Evolutionary conservation across 2,113 vertebrate genomes (phyloP), one percentile per base, ranked within the genome.

Genomic region (Addax nasomaculatus): DNA sequence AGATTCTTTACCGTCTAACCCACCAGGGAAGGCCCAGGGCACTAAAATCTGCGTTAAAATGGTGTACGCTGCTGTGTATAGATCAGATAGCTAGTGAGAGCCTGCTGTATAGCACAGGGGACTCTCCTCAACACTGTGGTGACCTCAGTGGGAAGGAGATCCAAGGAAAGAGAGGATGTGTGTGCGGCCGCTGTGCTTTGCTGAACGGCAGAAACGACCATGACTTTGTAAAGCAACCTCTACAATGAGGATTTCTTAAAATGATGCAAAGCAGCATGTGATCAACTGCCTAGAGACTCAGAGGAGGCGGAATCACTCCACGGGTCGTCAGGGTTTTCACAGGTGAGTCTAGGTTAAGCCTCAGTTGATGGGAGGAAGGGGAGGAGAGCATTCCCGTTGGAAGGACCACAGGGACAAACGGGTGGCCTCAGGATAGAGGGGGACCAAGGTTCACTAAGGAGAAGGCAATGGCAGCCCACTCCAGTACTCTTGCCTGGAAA

Each of bases 261-360:
- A 36, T 10, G 39, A 79, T 3, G 27, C 36, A 21, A 8, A 45
- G 23, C 10, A 29, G 49, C 39, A 21, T 6, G 70, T 4, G n/a
- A 15, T 55, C 9, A 12, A 7, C 15, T 6, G 36, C 57, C 58
- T n/a, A 5, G 43, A 85, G 91, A 7, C 17, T 58, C 79, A 27
- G 53, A 29, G 23, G 2, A 36, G 47, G 19, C 36, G 70, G 9
- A 62, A 2, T 14, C 10, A 3, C 14, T 2, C 6, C 4, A 11
- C 2, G 0, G 33, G 27, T n/a, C n/a, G 5, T n/a, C 0, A 0
- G 60, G 29, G 15, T 27, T 29, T 19, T 60, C 58, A 15, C 0
- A 39, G 80, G 45, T 45, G 81, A 67, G 60, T 57, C 79, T 70
- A 29, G 57, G 64, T 81, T 16, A 39, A 30, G 45, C 1, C 4